Base-by-base conservation (phyloP, 2,113 vertebrate genomes). In the Meles meles region DNA sequence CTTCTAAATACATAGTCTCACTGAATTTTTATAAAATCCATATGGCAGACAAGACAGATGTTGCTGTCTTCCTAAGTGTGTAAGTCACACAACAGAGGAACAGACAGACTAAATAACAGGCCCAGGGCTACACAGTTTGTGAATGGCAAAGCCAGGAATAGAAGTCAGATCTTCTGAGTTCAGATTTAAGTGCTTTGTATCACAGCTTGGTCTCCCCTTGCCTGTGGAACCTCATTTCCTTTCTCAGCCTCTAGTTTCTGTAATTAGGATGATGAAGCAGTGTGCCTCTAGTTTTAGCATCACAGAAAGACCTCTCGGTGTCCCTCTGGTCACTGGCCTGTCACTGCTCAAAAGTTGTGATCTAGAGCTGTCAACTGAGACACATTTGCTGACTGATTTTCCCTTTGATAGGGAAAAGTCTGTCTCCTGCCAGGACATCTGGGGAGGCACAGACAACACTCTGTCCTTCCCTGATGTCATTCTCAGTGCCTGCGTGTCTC, bases 351-450 rank as follows among this genome's bases (percentile, higher is more conserved):
- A 49, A 93, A 85, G 69, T 42, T 96, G 96, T 88, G 44, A 94
- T 90, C 63, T 25, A 42, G 47, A 86, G 61, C 49, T 96, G 80
- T 96, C 63, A n/a, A 79, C 42, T 18, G 88, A 94, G 65, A 94
- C 76, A 69, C 86, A 57, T 72, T 96, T 96, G 83, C 80, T 94
- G 94, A 63, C 96, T 96, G 80, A 90, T 93, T 97, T 96, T 97
- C 84, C 42, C 86, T 88, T 84, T 77, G 63, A 92, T 77, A 88
- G 86, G 89, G 92, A 97, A 96, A 97, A 97, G 74, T 89, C 96
- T 96, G 57, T 93, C 92, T 97, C 63, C 57, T 96, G 90, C 95
- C 90, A 96, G 92, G 96, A 96, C 95, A 96, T 96, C 97, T 97
- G 95, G 90, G 85, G 87, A 94, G 84, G 63, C 80, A 96, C 76